Percentiles rank a stretch among this genome's conserved stretches.
These are phyloP conservation scores for Ceratoteleas bidentatus DNA, from an alignment of 1,140 invertebrate genomes.

Conservation along the genomic window DNA sequence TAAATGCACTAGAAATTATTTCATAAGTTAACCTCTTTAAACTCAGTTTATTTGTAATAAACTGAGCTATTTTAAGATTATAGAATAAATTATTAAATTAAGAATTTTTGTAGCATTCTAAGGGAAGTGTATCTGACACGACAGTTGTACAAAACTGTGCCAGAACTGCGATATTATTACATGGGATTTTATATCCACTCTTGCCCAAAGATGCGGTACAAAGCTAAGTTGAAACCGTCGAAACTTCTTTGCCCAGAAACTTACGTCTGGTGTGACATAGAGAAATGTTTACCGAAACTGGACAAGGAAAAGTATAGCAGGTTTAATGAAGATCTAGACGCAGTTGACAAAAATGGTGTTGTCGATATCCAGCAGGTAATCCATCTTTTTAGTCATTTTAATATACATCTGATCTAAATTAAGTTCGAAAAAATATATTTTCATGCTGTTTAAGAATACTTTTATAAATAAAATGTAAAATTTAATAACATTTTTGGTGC, in stretches of 20 bases:
- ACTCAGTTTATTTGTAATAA: too few species aligned
- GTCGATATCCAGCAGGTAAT: conserved; percentile 70
- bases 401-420: conserved; percentile 51
- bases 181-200: conserved; percentile 99
- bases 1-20: too few species aligned
- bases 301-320: conserved; percentile 88
- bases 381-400: conserved; percentile 5
- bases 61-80: conserved; percentile 78
- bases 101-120: conserved; percentile 81
- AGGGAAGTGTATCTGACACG: conserved; percentile 92
- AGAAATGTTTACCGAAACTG: conserved; percentile 86
- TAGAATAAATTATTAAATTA: too few species aligned
- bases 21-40: too few species aligned
- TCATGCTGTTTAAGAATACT: not conserved
- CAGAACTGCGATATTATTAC: conserved; percentile 93
- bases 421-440: not conserved
- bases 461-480: too few species aligned
- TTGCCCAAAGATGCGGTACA: conserved; percentile 98
- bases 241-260: conserved; percentile 97
- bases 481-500: too few species aligned
- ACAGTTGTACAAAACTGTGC: conserved; percentile 84
- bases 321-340: conserved; percentile 79
- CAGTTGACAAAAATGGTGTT: conserved; percentile 71
- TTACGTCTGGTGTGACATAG: conserved; percentile 91
- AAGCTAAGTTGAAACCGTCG: conserved; percentile 93